phyloP scores from a whole-genome alignment of 2,888 invertebrate genomes.

The Cynaeus angustus region DNA sequence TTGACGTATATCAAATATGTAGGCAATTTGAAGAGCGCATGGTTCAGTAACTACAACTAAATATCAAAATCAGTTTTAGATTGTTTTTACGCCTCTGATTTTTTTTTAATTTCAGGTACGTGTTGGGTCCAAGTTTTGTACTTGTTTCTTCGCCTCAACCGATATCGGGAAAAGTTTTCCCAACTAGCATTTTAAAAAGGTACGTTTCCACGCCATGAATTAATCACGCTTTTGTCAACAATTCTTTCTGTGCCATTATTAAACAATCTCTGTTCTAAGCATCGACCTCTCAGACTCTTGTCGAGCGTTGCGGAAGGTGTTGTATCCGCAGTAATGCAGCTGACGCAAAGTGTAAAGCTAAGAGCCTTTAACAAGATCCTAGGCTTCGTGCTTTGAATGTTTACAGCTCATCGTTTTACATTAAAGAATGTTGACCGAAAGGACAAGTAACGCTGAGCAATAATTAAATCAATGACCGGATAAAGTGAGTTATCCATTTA shows the following conservation, averaged over 20 bases:
- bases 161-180: background rate
- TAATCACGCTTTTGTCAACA: background rate
- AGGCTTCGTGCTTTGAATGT: slow-evolving; percentile 43
- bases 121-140: background rate
- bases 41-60: too few relatives aligned
- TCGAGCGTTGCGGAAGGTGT: slow-evolving; percentile 36
- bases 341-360: slow-evolving; percentile 49
- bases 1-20: too few relatives aligned
- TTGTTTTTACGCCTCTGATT: background rate
- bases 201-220: background rate
- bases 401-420: slow-evolving; percentile 37
- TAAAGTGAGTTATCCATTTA: slow-evolving; percentile 15
- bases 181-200: background rate
- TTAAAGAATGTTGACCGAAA: slow-evolving; percentile 37
- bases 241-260: background rate
- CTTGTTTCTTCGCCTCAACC: background rate
- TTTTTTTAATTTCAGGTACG: background rate
- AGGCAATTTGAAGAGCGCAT: too few relatives aligned
- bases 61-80: too few relatives aligned
- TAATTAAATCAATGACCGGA: slow-evolving; percentile 25
- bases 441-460: slow-evolving; percentile 12
- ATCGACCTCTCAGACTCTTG: slow-evolving; percentile 24
- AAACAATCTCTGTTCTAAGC: background rate
- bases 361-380: slow-evolving; percentile 49
- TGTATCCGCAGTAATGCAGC: slow-evolving; percentile 47